Percentiles rank a stretch among this genome's conserved stretches.
phyloP scores from a whole-genome alignment of 2,113 vertebrate genomes.

The Candoia aspera region DNA sequence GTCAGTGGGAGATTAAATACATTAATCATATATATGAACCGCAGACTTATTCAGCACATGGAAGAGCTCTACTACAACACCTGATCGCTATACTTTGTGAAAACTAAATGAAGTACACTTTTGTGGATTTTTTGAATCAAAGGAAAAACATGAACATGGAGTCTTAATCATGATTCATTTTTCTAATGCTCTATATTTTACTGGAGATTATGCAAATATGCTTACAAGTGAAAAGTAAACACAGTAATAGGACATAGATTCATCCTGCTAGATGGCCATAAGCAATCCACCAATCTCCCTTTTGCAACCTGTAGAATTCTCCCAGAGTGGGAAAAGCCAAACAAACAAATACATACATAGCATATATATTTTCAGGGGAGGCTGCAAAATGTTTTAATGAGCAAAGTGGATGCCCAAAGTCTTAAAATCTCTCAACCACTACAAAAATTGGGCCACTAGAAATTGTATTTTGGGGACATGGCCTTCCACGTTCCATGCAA shows the following conservation, averaged over 20 bases:
- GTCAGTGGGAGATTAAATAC: constrained; percentile 38
- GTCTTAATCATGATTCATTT: constrained; percentile 50
- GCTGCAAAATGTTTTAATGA: neutral
- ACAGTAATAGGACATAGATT: neutral
- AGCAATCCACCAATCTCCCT: neutral
- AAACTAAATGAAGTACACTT: neutral
- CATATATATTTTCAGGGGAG: neutral
- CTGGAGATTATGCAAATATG: neutral
- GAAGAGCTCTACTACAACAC: constrained; percentile 36
- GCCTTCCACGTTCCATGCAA: neutral
- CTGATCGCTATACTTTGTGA: constrained; percentile 24
- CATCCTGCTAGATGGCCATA: neutral
- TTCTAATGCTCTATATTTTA: constrained; percentile 47
- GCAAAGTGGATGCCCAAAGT: neutral
- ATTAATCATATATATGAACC: constrained; percentile 42
- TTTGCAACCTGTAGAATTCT: neutral
- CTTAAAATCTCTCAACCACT: neutral
- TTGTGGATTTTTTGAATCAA: constrained; percentile 67
- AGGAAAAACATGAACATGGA: constrained; percentile 36
- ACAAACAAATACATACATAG: neutral
- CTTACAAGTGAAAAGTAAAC: constrained; percentile 22
- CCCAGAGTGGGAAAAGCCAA: neutral
- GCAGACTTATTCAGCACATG: constrained; percentile 28
- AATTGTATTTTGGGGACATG: neutral
- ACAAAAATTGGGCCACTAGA: neutral